Base-by-base conservation (phyloP, 2,113 vertebrate genomes). In the Eonycteris spelaea region DNA sequence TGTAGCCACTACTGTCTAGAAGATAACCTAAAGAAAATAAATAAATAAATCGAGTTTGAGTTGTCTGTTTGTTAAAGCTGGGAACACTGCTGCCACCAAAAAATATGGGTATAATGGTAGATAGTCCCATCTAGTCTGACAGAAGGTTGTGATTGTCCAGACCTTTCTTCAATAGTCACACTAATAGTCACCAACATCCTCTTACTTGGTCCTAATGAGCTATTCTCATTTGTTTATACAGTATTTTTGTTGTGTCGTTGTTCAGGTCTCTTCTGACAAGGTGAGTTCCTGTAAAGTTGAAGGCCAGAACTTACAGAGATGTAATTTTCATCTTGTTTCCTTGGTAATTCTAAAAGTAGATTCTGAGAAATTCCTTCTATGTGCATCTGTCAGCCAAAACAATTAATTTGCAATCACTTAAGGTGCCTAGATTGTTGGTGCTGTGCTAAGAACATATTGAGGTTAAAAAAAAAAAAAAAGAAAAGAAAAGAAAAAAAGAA, bases 311-410 rank as follows among this genome's bases (percentile, higher is more conserved):
- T 82, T 61, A 86, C 18, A 63, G 73, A 82, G 24, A 74, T 73
- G 15, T 12, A 45, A 21, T 38, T 95, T 91, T 61, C n/a, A 5
- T 26, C 70, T 68, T 88, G 33, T 83, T 90, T 91, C 7, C 5
- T 24, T 92, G 61, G 43, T 43, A 78, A 73, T 92, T 89, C 84
- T 94, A 57, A 75, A 93, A 96, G 48, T 68, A 97, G 73, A 67
- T 61, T 85, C 43, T 45, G 16, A 65, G 15, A 48, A 43, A 70
- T 16, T 85, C 26, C 38, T 91, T 75, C 59, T 82, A 9, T 45
- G 19, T 82, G 84, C 48, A 48, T 79, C 63, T 35, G 3, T 11
- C 15, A 74, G 22, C 35, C 40, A 43, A 67, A 38, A 86, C 87
- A 67, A 68, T 78, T 70, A 95, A 18, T 88, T 78, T 63, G 19